Evolutionary conservation across 2,888 invertebrate genomes (phyloP), one percentile per base, ranked within the genome.

Genomic region (Oeneis ivallda): DNA sequence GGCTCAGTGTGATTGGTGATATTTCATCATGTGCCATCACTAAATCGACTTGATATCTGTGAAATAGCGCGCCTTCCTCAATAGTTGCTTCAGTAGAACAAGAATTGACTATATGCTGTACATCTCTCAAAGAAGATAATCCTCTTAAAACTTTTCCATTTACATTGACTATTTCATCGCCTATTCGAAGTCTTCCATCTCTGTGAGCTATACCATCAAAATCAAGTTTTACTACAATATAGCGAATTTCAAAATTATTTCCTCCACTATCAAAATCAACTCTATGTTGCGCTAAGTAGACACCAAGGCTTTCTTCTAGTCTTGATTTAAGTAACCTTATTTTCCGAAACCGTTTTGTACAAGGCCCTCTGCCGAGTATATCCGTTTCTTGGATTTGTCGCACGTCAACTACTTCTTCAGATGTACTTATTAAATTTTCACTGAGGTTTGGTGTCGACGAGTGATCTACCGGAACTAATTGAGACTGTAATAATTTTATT

Each of bases 121-220:
- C 93, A 74, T 95, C 95, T 78, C 94, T 93, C 65, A 94, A 87
- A 7, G 94, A 94, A 52, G 94, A 93, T 64, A 97, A 92, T 1
- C 96, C 96, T 70, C 95, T 93, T 67, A 98, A 87, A 70, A 96
- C 94, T 77, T 94, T 94, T 10, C 97, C 97, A 83, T 98, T 98
- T 39, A 97, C 96, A 85, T 96, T 96, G 11, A 98, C 95, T 71
- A 98, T 95, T 92, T 98, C 97, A 86, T 98, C 98, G 13, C 97
- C 97, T 66, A 96, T 93, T 76, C 94, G 93, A 69, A 98, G 92
- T 75, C 96, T 93, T 19, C 96, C 96, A 82, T 97, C 96, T 85
- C 96, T 96, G 71, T 94, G 94, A 32, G 95, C 95, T 82, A 94
- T 93, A 59, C 95, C 94, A 70, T 93, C 94, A 54, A 92, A 89